Evolutionary conservation across 2,113 vertebrate genomes (phyloP).

Genomic region (Triplophysa siluroides): DNA sequence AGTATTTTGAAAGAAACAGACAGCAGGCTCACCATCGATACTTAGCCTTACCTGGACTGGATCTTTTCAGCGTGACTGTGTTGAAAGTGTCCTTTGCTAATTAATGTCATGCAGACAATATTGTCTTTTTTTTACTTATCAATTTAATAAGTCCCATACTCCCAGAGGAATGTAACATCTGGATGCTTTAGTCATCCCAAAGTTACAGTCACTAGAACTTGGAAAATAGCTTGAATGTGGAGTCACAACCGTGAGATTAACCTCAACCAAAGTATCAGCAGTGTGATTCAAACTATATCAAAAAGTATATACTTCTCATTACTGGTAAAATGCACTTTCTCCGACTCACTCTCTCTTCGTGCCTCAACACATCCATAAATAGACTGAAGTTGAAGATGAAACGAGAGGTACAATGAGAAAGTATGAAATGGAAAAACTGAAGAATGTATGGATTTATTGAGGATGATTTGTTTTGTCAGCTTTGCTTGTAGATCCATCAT

Average conservation of each 20-base stretch:
- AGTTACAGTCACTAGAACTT: slow-evolving; percentile 1
- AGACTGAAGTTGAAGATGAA: slow-evolving; percentile 72
- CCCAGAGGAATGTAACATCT: not conserved
- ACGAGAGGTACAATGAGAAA: slow-evolving; percentile 63
- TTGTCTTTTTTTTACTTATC: slow-evolving; percentile 5
- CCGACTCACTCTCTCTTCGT: not conserved
- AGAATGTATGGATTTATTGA: slow-evolving; percentile 48
- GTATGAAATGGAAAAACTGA: slow-evolving; percentile 70
- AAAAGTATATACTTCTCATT: slow-evolving; percentile 32
- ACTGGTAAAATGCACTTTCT: slow-evolving; percentile 32
- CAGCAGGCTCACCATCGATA: slow-evolving; percentile 26
- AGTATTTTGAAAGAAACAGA: not conserved
- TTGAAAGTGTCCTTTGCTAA: slow-evolving; percentile 41
- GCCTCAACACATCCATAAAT: slow-evolving; percentile 67
- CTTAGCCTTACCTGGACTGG: slow-evolving; percentile 8
- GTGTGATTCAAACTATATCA: not conserved
- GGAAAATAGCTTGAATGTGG: not conserved
- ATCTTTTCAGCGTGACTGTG: slow-evolving; percentile 34
- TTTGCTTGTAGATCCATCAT: not conserved
- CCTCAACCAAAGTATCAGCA: not conserved
- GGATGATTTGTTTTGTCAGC: slow-evolving; percentile 45
- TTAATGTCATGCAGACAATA: slow-evolving; percentile 17
- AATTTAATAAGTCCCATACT: not conserved
- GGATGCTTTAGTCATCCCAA: slow-evolving; percentile 19
- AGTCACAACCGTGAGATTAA: slow-evolving; percentile 8